Percentiles rank a stretch among this genome's conserved stretches.
Evolutionary conservation across 2,888 invertebrate species (phyloP).

Genomic region (Amiota mariae): DNA sequence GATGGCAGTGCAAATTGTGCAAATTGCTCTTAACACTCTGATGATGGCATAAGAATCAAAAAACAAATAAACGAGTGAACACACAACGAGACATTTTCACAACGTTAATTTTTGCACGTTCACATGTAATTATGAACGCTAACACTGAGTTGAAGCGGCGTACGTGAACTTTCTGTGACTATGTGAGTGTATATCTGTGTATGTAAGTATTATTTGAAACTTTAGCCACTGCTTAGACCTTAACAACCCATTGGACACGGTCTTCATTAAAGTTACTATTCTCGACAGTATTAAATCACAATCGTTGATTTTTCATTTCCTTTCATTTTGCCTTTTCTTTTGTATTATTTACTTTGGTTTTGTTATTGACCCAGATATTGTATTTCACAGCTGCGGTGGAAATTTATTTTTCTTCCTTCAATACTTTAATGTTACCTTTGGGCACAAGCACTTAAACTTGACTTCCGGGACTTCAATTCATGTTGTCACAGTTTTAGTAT

Average conservation of each 20-base stretch:
- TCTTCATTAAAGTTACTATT: background rate
- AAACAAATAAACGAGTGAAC: background rate
- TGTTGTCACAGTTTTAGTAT: too few relatives aligned
- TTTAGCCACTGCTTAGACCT: too few relatives aligned
- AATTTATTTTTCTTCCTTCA: background rate
- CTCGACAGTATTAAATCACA: background rate
- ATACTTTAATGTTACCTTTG: constrained; percentile 13
- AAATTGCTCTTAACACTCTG: too few relatives aligned
- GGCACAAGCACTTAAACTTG: background rate
- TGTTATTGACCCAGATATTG: background rate
- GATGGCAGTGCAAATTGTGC: constrained; percentile 1
- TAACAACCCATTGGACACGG: too few relatives aligned
- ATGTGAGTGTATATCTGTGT: too few relatives aligned
- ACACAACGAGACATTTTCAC: background rate
- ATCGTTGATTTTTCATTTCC: background rate
- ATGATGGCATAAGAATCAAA: background rate
- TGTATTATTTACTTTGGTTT: background rate
- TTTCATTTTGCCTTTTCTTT: background rate
- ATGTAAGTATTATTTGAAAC: too few relatives aligned
- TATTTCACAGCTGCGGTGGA: background rate
- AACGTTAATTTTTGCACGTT: constrained; percentile 17
- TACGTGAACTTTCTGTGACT: too few relatives aligned
- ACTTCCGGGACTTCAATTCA: background rate
- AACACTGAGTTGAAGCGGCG: too few relatives aligned
- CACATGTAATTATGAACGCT: constrained; percentile 8